Evolutionary conservation across 2,888 invertebrate genomes (phyloP), one percentile per base, ranked within the genome.

Genomic region (Heteromurus nitidus): DNA sequence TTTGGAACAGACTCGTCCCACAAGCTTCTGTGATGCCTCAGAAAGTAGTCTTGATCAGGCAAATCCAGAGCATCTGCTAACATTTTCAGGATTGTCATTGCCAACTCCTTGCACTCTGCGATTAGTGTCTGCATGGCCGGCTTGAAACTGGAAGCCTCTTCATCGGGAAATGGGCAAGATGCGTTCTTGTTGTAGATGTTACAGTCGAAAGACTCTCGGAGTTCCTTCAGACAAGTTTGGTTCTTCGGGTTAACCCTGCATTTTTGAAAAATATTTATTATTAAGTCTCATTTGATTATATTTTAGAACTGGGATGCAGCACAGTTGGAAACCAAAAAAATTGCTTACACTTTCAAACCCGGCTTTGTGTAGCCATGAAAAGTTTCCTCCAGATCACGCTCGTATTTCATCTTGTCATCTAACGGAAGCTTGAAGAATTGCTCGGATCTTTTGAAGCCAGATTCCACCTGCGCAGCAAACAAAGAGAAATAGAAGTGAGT

Each of bases 41-140:
- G 16, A 47, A 82, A 82, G 62, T 62, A 72, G 13, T 76, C 47
- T 28, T 64, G 31, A 28, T 74, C 68, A 1, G 53, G 24, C 16
- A 82, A 30, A 9, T 28, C 44, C 36, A 82, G 18, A 0, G 72
- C 82, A n/a, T 26, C 30, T 16, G 72, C 82, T 9, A 82, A n/a
- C 20, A 82, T 31, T 26, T 31, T 76, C 16, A 76, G 24, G 1
- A 82, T 2, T 31, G 31, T 58, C 13, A 31, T 28, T 5, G 26
- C 26, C 16, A 70, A 30, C 0, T 20, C 7, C 47, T 69, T 47
- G 30, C 74, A 74, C 18, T 67, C 68, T n/a, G n/a, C 3, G 11
- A 55, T 26, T 18, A 80, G 24, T 3, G n/a, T 11, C 30, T 74
- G 13, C 73, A 80, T 60, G 3, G 80, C n/a, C 1, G 68, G 47